Percentiles rank a stretch among this genome's conserved stretches.
Evolutionary conservation across 2,797 vertebrate species (phyloP).

Genomic region (Coregonus suidteri): DNA sequence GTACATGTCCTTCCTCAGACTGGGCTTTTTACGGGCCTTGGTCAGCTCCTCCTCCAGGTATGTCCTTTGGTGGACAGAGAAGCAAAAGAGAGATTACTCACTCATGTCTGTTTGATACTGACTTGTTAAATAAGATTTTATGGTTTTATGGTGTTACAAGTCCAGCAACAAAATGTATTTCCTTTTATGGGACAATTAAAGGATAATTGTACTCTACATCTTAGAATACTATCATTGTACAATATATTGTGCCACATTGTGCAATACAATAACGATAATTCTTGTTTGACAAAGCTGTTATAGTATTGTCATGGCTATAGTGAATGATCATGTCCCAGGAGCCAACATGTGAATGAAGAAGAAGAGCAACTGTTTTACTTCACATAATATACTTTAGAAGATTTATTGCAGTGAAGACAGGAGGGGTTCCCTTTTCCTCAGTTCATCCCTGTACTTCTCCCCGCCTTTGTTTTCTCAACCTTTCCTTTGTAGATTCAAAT

Average conservation of each 20-base stretch:
- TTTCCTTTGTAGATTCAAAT: not conserved
- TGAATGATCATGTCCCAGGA: not conserved
- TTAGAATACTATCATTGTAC: not conserved
- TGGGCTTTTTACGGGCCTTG: conserved; percentile 94
- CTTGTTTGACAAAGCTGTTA: not conserved
- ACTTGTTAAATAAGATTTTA: not conserved
- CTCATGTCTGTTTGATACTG: not conserved
- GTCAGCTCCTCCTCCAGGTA: conserved; percentile 96
- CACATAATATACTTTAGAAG: not conserved
- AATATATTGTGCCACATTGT: not conserved
- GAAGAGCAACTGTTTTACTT: not conserved
- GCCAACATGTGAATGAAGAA: not conserved
- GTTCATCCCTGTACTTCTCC: not conserved
- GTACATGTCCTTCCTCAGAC: conserved; percentile 96
- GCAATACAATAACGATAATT: not conserved
- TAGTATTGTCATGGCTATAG: too few species aligned
- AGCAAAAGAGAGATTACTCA: not conserved
- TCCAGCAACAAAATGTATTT: not conserved
- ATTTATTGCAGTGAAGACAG: not conserved
- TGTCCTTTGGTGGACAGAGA: conserved; percentile 73
- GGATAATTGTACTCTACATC: not conserved
- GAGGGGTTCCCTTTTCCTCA: not conserved
- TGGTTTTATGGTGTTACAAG: not conserved
- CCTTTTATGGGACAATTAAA: not conserved
- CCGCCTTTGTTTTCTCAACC: not conserved